phyloP scores from a whole-genome alignment of 2,888 invertebrate genomes.

The Julus scanicus region DNA sequence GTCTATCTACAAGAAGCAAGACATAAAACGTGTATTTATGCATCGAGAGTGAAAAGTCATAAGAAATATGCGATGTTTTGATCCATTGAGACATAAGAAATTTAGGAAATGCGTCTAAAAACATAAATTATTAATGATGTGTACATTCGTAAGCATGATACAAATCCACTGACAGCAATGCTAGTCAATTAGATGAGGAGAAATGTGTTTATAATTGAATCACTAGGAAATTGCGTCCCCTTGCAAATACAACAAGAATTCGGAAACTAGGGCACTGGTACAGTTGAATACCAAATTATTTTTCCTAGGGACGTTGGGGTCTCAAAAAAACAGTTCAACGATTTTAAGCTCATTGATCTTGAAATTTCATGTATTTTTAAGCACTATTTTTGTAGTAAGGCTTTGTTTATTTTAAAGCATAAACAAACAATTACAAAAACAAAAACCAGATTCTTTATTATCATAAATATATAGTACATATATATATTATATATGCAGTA shows the following conservation, averaged over 20 bases:
- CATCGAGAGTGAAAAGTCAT: background rate
- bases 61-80: constrained; percentile 27
- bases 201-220: constrained; percentile 7
- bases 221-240: background rate
- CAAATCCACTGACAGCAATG: background rate
- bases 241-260: background rate
- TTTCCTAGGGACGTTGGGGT: too few relatives aligned
- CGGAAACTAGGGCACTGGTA: background rate
- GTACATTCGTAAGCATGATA: background rate
- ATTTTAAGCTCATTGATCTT: too few relatives aligned
- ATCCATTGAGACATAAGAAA: constrained; percentile 16
- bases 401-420: too few relatives aligned
- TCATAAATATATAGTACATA: too few relatives aligned
- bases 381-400: too few relatives aligned
- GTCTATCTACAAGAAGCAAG: background rate
- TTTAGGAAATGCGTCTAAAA: background rate
- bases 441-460: too few relatives aligned
- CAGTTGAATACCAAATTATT: background rate
- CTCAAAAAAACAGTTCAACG: too few relatives aligned
- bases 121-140: constrained; percentile 18
- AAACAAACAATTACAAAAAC: too few relatives aligned
- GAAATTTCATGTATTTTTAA: too few relatives aligned
- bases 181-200: background rate
- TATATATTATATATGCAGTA: too few relatives aligned
- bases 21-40: background rate